Conservation (phyloP, 30 jellyfish, hydroid and myxozoan genomes). For the Cassiopea andromeda region DNA sequence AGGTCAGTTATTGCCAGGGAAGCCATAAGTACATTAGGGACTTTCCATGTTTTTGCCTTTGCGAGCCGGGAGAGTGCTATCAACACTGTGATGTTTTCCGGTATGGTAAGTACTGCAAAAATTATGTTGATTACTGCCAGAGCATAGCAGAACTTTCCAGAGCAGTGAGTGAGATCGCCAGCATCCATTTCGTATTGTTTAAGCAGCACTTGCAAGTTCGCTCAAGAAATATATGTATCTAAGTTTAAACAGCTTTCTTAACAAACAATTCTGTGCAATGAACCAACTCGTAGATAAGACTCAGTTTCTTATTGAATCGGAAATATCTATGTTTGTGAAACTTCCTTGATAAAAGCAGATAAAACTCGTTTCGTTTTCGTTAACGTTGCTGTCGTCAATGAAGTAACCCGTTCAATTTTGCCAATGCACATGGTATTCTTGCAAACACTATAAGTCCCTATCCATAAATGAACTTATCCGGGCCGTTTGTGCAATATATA, state of each 20-base stretch:
- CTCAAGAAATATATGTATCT: not conserved
- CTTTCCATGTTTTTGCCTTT: slow-evolving; percentile 42
- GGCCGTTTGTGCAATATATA: not conserved
- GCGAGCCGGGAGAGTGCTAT: slow-evolving; percentile 38
- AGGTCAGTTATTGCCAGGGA: slow-evolving; percentile 66
- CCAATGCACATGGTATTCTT: not conserved
- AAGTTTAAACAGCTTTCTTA: not conserved
- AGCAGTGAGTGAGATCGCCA: slow-evolving; percentile 63
- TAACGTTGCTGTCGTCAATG: not conserved
- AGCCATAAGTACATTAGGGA: slow-evolving; percentile 66
- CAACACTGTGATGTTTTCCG: slow-evolving; percentile 56
- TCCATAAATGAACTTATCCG: not conserved
- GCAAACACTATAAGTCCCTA: not conserved
- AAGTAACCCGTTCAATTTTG: not conserved
- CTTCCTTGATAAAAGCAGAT: not conserved
- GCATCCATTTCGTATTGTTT: slow-evolving; percentile 37
- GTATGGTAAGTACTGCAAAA: slow-evolving; percentile 67
- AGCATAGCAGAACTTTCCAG: slow-evolving; percentile 60
- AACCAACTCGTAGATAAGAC: not conserved
- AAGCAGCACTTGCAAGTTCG: not conserved
- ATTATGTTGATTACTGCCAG: slow-evolving; percentile 54
- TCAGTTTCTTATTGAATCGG: not conserved
- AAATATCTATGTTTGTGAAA: not conserved
- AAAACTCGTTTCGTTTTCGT: not conserved
- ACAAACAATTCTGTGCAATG: not conserved